Evolutionary conservation across 2,888 invertebrate species (phyloP).

Genomic region (Pinctada fucata): DNA sequence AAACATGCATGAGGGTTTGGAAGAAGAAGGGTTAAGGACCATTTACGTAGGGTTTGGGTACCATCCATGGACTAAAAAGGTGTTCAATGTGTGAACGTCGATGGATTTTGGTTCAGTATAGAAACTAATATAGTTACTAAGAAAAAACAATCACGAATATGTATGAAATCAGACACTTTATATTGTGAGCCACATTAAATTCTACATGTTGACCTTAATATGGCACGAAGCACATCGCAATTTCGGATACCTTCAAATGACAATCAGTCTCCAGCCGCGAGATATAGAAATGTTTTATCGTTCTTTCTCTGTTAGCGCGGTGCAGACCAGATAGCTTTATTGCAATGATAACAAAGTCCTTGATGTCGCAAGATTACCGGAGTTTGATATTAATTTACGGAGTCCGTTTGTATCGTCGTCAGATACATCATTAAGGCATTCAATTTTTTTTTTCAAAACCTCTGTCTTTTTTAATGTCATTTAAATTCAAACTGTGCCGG

Average conservation of each 20-base stretch:
- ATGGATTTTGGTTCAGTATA: too few relatives aligned
- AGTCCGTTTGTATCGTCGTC: neutral
- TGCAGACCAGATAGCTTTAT: conserved; percentile 1
- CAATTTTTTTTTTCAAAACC: conserved; percentile 1
- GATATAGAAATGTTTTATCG: neutral
- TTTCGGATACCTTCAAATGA: neutral
- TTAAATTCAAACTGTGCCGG: conserved; percentile 14
- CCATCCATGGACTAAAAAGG: too few relatives aligned
- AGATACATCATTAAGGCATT: neutral
- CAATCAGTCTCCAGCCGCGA: neutral
- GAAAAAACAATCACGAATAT: too few relatives aligned
- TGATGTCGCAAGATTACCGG: neutral
- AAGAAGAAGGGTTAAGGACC: too few relatives aligned
- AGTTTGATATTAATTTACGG: neutral
- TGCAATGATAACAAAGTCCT: neutral
- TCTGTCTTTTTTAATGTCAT: conserved; percentile 18
- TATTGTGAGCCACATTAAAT: too few relatives aligned
- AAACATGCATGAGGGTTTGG: too few relatives aligned
- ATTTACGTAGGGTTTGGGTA: too few relatives aligned
- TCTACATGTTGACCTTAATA: too few relatives aligned
- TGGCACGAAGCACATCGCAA: too few relatives aligned
- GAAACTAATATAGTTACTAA: too few relatives aligned
- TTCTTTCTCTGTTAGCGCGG: neutral
- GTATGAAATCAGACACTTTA: too few relatives aligned
- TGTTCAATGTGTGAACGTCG: too few relatives aligned